Percentiles rank a stretch among this genome's conserved stretches.
phyloP scores from a whole-genome alignment of 2,888 invertebrate genomes.

The Stenoptilia bipunctidactyla region DNA sequence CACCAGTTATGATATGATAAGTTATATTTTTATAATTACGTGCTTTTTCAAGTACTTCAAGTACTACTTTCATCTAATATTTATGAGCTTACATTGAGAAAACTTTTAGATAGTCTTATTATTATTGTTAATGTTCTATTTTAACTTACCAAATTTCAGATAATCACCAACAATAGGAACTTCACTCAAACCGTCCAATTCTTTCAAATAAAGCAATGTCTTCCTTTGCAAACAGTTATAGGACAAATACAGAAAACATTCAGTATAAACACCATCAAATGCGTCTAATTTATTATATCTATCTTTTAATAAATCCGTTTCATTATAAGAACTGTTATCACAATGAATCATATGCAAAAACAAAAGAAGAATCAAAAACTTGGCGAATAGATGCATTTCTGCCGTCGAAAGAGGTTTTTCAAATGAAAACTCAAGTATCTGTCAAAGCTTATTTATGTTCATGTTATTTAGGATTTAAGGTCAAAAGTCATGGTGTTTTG shows the following conservation, averaged over 20 bases:
- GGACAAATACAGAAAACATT: slow-evolving; percentile 70
- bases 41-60: too few relatives aligned
- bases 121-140: too few relatives aligned
- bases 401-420: slow-evolving; percentile 13
- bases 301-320: slow-evolving; percentile 5
- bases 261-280: slow-evolving; percentile 62
- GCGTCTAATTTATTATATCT: slow-evolving; percentile 30
- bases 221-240: slow-evolving; percentile 70
- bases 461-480: slow-evolving; percentile 46
- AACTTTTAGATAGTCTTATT: too few relatives aligned
- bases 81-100: too few relatives aligned
- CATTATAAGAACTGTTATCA: slow-evolving; percentile 10
- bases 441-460: slow-evolving; percentile 50
- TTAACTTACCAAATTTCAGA: slow-evolving; percentile 62
- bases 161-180: slow-evolving; percentile 68
- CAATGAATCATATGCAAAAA: slow-evolving; percentile 14
- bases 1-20: too few relatives aligned
- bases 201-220: slow-evolving; percentile 67
- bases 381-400: slow-evolving; percentile 28
- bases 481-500: slow-evolving; percentile 32
- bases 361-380: slow-evolving; percentile 20
- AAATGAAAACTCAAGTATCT: slow-evolving; percentile 36
- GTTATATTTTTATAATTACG: too few relatives aligned
- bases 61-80: too few relatives aligned
- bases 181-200: slow-evolving; percentile 62